A percentile compares a stretch with the other conserved stretches of the same genome.
Conservation (phyloP, 2,113 vertebrate species). For the Illadopsis cleaveri region DNA sequence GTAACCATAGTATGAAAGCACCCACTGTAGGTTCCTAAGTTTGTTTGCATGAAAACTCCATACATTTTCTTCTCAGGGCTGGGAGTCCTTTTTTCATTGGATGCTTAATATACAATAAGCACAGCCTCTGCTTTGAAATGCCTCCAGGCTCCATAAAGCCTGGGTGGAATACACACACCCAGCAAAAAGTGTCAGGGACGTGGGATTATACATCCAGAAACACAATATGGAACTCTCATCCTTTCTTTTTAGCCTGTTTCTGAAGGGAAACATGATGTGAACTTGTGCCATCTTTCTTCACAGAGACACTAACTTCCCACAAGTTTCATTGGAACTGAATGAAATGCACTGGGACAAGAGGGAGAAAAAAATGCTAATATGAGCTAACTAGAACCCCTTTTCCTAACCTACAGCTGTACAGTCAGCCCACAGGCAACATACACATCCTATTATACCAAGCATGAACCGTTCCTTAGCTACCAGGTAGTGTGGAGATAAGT, state of each 20-base stretch:
- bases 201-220: neutral
- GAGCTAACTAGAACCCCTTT: neutral
- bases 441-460: neutral
- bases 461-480: neutral
- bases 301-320: neutral
- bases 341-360: neutral
- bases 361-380: neutral
- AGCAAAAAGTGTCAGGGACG: neutral
- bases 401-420: neutral
- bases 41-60: neutral
- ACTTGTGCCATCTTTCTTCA: neutral
- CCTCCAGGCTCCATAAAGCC: neutral
- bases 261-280: neutral
- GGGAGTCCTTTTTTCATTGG: neutral
- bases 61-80: neutral
- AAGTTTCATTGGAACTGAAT: neutral
- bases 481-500: neutral
- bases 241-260: neutral
- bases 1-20: neutral
- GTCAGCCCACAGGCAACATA: neutral
- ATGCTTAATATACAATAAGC: neutral
- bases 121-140: neutral
- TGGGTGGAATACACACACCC: neutral
- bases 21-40: neutral
- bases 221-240: neutral